Evolutionary conservation across 2,888 invertebrate species (phyloP), one percentile per base, ranked within the genome.

Genomic region (Chorisops tibialis): DNA sequence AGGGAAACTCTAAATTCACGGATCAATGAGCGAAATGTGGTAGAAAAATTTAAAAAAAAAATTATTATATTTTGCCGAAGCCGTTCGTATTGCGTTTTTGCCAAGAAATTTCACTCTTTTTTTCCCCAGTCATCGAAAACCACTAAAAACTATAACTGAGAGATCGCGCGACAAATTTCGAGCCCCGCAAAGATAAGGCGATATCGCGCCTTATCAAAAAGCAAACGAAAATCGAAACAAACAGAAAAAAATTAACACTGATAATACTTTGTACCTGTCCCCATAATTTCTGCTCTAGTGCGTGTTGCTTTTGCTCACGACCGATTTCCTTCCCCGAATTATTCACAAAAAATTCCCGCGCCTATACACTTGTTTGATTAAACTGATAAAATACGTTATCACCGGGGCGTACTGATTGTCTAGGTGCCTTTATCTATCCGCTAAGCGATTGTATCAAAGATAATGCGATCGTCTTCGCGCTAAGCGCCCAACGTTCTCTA

Each of bases 231-330:
- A 60, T 60, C 48, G 56, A 43, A 54, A 41, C 45, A 51, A 61
- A 50, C 38, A 58, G 41, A 45, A 59, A 64, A 39, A 59, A 48
- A 61, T 64, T 51, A 64, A 61, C 59, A 64, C 48, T 52, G 64
- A 64, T 64, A 64, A 64, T 38, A 45, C 48, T 12, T 58, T 61
- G 64, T 64, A 64, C 64, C 64, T 64, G 64, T 64, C 59, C 64
- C 49, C 64, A 64, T 64, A 11, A 47, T 52, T 43, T 35, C 51
- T 19, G 43, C 47, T 24, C 19, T 59, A 22, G 21, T 14, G 18
- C 19, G 14, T 43, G 45, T 41, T 41, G 41, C 18, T 11, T 16
- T 41, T 41, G 14, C 16, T 41, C n/a, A n/a, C 30, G 30, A 30
- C 2, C 30, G 30, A 30, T 9, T 30, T 30, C 5, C 30, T 30